phyloP scores from a whole-genome alignment of 2,888 invertebrate genomes.

The Ashinkailepas kermadecensis region DNA sequence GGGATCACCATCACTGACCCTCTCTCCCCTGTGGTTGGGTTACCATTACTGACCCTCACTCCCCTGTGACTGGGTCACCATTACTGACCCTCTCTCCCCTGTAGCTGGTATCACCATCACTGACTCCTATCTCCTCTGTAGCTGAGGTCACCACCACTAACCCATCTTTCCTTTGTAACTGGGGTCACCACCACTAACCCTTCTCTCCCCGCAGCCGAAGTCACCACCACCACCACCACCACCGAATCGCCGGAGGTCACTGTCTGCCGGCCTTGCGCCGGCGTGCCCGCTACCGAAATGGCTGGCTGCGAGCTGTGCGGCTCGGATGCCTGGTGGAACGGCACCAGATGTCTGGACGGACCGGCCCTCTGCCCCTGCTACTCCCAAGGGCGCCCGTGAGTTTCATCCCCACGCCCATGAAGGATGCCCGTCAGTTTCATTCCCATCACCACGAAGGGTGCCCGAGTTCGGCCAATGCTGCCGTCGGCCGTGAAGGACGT shows the following conservation, averaged over 20 bases:
- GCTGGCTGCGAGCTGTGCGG: slow-evolving; percentile 44
- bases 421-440: no score
- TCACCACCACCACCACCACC: slow-evolving; percentile 30
- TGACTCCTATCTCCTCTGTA: no score
- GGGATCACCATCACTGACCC: no score
- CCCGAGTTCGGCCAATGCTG: no score
- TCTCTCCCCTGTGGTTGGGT: no score
- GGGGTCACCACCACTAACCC: background rate
- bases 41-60: no score
- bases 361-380: slow-evolving; percentile 70
- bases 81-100: no score
- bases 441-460: no score
- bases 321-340: slow-evolving; percentile 54
- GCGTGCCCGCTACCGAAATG: slow-evolving; percentile 36
- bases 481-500: no score
- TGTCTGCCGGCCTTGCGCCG: slow-evolving; percentile 39
- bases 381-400: slow-evolving; percentile 56
- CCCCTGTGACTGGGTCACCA: no score
- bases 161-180: background rate
- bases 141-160: no score
- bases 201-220: slow-evolving; percentile 27
- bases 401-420: slow-evolving; percentile 27
- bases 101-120: no score
- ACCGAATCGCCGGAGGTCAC: slow-evolving; percentile 22
- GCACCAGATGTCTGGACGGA: slow-evolving; percentile 63